A percentile compares a stretch with the other conserved stretches of the same genome.
Evolutionary conservation across 2,113 vertebrate species (phyloP).

Genomic region (Semnornis frantzii): DNA sequence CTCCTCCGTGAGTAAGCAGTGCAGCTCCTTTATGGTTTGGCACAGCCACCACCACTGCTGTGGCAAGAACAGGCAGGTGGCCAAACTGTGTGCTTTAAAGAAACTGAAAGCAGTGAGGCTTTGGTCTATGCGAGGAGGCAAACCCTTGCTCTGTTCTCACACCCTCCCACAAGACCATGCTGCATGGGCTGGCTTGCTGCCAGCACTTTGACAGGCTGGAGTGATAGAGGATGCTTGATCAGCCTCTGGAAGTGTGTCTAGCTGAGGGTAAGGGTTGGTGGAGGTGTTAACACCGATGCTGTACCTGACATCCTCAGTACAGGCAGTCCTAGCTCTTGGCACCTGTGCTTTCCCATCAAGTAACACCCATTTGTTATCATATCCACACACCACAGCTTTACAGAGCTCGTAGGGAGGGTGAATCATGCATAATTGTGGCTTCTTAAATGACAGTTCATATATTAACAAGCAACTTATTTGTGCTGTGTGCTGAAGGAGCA

Average conservation of each 20-base stretch:
- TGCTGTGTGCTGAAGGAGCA: not conserved
- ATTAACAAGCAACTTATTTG: conserved; percentile 47
- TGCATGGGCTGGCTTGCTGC: not conserved
- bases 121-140: not conserved
- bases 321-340: conserved; percentile 44
- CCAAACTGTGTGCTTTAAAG: fast-evolving
- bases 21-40: not conserved
- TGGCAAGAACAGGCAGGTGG: fast-evolving
- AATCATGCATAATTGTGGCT: conserved; percentile 66
- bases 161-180: not conserved
- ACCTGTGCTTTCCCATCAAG: conserved; percentile 51
- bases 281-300: conserved; percentile 47
- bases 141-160: not conserved
- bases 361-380: conserved; percentile 63
- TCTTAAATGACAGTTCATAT: conserved; percentile 65
- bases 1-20: fast-evolving
- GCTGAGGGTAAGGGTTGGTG: conserved; percentile 41
- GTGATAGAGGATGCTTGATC: conserved; percentile 17
- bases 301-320: conserved; percentile 33
- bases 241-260: conserved; percentile 36
- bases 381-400: conserved; percentile 44
- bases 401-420: conserved; percentile 34
- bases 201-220: not conserved
- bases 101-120: fast-evolving
- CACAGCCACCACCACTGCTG: not conserved